A percentile compares a stretch with the other conserved stretches of the same genome.
These are phyloP conservation scores for Tiaroga cobitis DNA, from an alignment of 2,797 vertebrate species.

Conservation along the genomic window DNA sequence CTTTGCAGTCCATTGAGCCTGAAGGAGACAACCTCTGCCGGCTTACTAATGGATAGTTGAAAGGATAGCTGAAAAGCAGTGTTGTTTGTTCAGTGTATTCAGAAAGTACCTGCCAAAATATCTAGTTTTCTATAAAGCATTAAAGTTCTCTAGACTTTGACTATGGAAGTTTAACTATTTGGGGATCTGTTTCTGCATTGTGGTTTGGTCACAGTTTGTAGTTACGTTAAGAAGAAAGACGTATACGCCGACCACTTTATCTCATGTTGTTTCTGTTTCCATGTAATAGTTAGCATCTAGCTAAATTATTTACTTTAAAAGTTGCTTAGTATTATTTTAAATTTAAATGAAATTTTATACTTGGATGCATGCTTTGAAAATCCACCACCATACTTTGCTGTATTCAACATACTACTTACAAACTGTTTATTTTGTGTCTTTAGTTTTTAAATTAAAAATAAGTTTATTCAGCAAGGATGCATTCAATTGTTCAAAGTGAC, in stretches of 20 bases:
- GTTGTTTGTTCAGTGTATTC: neutral
- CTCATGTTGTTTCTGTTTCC: neutral
- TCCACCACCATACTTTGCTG: neutral
- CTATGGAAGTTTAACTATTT: neutral
- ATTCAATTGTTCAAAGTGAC: neutral
- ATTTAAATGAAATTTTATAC: neutral
- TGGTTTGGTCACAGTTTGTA: neutral
- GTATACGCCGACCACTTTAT: neutral
- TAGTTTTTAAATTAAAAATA: neutral
- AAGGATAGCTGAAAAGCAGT: neutral
- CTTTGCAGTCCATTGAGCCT: neutral
- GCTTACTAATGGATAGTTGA: constrained; percentile 8
- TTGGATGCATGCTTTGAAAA: neutral
- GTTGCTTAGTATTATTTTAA: neutral
- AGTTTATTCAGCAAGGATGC: neutral
- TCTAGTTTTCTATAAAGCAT: neutral
- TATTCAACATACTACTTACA: neutral
- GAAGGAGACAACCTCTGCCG: neutral
- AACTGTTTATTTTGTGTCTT: neutral
- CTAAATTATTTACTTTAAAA: neutral
- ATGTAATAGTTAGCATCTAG: neutral
- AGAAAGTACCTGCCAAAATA: constrained; percentile 7
- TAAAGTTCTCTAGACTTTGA: neutral
- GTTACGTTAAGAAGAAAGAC: neutral
- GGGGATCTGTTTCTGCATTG: neutral